Base-by-base conservation (phyloP, 1,140 invertebrate genomes). In the Drosophila arawakana region DNA sequence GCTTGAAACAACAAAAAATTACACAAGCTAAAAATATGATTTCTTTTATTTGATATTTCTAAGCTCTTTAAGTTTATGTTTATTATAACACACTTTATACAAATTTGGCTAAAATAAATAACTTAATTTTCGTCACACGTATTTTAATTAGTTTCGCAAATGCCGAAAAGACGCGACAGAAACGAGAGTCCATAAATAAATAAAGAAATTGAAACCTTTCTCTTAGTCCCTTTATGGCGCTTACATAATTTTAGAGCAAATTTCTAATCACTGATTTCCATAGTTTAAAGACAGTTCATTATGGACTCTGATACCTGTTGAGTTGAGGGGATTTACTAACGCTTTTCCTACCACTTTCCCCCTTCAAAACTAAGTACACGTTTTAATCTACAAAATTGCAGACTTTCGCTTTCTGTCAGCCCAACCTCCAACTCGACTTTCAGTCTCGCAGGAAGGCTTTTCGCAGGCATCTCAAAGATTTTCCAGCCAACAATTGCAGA, bases 211-310 rank as follows among this genome's bases (percentile, higher is more conserved):
- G 52, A 35, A 35, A 59, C 35, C 65, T 55, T 73, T 73, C 62
- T 54, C 63, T 55, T 65, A 41, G 57, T 55, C 65, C 41, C 44
- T 43, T 61, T 60, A 34, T 35, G 34, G 63, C 43, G 63, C 78
- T 85, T 85, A 85, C 74, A 78, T 85, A 85, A 85, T 57, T n/a
- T 30, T 61, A 50, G 52, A 35, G 34, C 25, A 52, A 84, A 83
- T 52, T 65, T 67, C 50, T 60, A 69, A 47, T 59, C 44, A 50
- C 54, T 57, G 30, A 47, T 76, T 68, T 65, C 72, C 59, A 69
- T 69, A 70, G 30, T 39, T 70, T 84, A 84, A 74, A 77, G 58
- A 71, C 74, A 71, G 58, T 54, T 35, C 69, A 80, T 84, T 84
- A 84, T 80, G 81, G 81, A 46, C 80, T 55, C 75, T 46, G 72